Evolutionary conservation across 2,888 invertebrate genomes (phyloP).

Genomic region (Philopedon plagiatum): DNA sequence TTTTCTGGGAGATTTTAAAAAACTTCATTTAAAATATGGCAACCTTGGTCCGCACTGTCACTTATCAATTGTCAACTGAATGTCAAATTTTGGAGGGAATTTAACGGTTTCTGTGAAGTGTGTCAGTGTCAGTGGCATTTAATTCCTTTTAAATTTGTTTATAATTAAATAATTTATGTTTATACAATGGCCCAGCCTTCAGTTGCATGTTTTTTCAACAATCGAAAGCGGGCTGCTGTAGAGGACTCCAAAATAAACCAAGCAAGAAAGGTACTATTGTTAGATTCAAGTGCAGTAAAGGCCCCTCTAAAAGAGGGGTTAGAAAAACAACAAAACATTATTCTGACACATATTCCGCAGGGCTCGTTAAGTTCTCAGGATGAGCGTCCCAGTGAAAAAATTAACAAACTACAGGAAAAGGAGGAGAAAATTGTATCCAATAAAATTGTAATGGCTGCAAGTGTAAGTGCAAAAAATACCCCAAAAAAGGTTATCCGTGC

Average conservation of each 20-base stretch:
- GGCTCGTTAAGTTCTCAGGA: slow-evolving; percentile 17
- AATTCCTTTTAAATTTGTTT: slow-evolving; percentile 60
- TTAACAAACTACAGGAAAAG: slow-evolving; percentile 53
- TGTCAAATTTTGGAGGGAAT: slow-evolving; percentile 58
- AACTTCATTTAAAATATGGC: too few species aligned
- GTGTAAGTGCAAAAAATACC: slow-evolving; percentile 20
- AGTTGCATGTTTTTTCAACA: slow-evolving; percentile 82
- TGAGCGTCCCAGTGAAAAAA: slow-evolving; percentile 32
- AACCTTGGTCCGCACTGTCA: too few species aligned
- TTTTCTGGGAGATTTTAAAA: too few species aligned
- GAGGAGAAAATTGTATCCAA: slow-evolving; percentile 49
- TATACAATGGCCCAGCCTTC: slow-evolving; percentile 82
- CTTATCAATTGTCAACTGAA: background rate
- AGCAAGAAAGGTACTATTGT: slow-evolving; percentile 71
- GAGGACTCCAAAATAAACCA: slow-evolving; percentile 73
- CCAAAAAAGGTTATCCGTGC: slow-evolving; percentile 42
- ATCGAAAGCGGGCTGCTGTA: slow-evolving; percentile 81
- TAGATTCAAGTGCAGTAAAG: slow-evolving; percentile 59
- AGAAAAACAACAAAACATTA: slow-evolving; percentile 42
- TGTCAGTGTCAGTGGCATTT: slow-evolving; percentile 22
- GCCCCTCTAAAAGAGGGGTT: slow-evolving; percentile 48
- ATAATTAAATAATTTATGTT: slow-evolving; percentile 49
- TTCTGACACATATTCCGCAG: slow-evolving; percentile 46
- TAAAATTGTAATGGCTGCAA: slow-evolving; percentile 51
- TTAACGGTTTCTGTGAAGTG: slow-evolving; percentile 55